Base-by-base conservation (phyloP, 2,797 vertebrate species). In the Lutjanus argentimaculatus region DNA sequence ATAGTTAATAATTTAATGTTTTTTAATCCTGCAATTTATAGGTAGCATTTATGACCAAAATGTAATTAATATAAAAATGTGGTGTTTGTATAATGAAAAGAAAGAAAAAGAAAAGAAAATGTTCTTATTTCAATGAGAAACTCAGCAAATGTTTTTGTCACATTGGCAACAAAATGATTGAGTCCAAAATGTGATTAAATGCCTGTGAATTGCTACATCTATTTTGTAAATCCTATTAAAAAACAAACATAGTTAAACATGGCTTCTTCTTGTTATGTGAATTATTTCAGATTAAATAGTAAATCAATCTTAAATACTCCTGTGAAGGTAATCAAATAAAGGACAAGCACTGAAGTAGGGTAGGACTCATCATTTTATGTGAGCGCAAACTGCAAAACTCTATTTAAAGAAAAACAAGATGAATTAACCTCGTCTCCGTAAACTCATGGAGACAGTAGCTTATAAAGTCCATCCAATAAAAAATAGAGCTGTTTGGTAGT, bases 401-500 rank as follows among this genome's bases (percentile, higher is more conserved):
- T 21, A 42, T 40, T 10, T 40, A 19, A 40, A 14, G 40, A n/a
- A 8, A 10, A 45, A 59, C 30, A 14, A 21, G 56, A 45, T 19
- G 13, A 49, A 67, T 16, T 3, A 7, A 6, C 9, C 8, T 61
- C 13, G 10, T 65, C 11, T 15, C 6, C 7, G 21, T 42, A 46
- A 67, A 69, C 8, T 57, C 22, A 6, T 1, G 17, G 11, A 61
- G 70, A 71, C 62, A 52, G 40, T 43, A 21, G 49, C 19, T 52
- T 21, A 53, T 8, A 73, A 10, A 45, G 48, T 19, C 21, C 19
- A 52, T 52, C 48, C 64, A 76, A 74, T 79, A 72, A 71, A 71
- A 81, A 76, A 16, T 25, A 10, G 48, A 72, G 16, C 65, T 40
- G 55, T 55, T 83, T 77, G 55, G 8, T 74, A 5, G 22, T 86